Evolutionary conservation across 2,113 vertebrate species (phyloP).

Genomic region (Phaethon lepturus): DNA sequence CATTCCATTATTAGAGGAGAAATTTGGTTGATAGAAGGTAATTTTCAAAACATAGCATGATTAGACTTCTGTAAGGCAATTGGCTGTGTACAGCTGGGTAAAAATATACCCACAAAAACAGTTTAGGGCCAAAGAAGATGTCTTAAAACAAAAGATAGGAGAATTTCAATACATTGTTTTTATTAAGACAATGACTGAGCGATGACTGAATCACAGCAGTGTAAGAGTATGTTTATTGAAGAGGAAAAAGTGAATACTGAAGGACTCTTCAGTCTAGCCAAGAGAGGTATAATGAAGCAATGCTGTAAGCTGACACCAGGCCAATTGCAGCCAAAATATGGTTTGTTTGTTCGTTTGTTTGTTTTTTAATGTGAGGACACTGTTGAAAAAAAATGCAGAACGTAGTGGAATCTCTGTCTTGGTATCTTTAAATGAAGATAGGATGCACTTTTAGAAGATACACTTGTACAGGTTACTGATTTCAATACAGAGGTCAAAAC

Average conservation of each 20-base stretch:
- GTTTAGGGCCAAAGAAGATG: not conserved
- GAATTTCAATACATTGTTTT: not conserved
- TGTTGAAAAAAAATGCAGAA: not conserved
- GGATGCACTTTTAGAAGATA: not conserved
- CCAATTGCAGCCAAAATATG: not conserved
- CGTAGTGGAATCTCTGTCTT: not conserved
- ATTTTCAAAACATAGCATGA: not conserved
- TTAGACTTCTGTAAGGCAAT: not conserved
- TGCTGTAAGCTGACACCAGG: not conserved
- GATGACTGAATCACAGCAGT: not conserved
- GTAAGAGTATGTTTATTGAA: not conserved
- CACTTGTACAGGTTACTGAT: not conserved
- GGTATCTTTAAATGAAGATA: not conserved
- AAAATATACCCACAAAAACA: not conserved
- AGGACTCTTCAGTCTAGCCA: not conserved
- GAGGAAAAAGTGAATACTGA: not conserved
- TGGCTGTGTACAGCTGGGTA: not conserved
- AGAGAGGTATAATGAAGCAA: not conserved
- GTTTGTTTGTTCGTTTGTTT: not conserved
- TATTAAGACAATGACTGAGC: not conserved
- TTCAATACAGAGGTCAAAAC: not conserved
- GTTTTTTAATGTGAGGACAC: not conserved
- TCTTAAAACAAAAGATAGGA: not conserved
- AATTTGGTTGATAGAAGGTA: not conserved
- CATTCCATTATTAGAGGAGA: not conserved